A percentile compares a stretch with the other conserved stretches of the same genome.
These are phyloP conservation scores for Tinamus major DNA, from an alignment of 2,797 vertebrate species.

Conservation along the genomic window DNA sequence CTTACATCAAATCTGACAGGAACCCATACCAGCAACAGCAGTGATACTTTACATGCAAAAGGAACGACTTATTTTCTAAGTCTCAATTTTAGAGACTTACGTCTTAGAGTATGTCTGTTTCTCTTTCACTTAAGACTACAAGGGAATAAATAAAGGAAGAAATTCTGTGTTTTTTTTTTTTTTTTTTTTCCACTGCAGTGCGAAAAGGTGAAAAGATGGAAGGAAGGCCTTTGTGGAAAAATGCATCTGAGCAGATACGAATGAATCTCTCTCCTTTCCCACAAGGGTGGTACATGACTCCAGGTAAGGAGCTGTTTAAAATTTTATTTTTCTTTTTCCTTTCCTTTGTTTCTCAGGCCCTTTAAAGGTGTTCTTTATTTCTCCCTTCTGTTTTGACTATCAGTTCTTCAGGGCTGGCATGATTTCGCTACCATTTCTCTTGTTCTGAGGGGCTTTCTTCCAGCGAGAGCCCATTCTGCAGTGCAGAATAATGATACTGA, in stretches of 20 bases:
- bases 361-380: slow-evolving; percentile 17
- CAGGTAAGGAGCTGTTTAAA: not conserved
- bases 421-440: not conserved
- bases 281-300: not conserved
- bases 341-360: slow-evolving; percentile 4
- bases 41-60: accelerated
- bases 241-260: not conserved
- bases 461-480: not conserved
- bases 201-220: not conserved
- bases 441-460: not conserved
- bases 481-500: not conserved
- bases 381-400: not conserved
- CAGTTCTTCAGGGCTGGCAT: not conserved
- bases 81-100: not conserved
- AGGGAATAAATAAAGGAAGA: not conserved
- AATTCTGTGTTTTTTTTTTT: not conserved
- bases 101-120: not conserved
- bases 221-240: not conserved
- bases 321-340: not conserved
- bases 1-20: not conserved
- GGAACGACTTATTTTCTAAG: not conserved
- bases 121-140: not conserved
- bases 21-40: not conserved
- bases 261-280: not conserved
- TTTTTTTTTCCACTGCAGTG: not conserved